Evolutionary conservation across 2,888 invertebrate species (phyloP), one percentile per base, ranked within the genome.

Genomic region (Abrostola tripartita): DNA sequence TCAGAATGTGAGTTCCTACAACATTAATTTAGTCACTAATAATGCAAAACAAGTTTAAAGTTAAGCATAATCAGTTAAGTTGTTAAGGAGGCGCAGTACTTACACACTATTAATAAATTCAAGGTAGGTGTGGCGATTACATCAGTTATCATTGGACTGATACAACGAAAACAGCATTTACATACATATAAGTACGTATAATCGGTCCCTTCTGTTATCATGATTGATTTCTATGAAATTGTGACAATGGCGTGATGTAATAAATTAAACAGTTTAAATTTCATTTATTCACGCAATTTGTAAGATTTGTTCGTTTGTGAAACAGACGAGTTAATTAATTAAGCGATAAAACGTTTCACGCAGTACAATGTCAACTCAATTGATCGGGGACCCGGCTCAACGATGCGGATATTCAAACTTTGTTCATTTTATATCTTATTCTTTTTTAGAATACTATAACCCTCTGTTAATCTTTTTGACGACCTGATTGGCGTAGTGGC

Each of bases 81-180:
- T 57, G 55, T 56, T 61, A 52, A 57, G 40, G 47, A 59, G 56
- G 57, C 51, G 24, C 44, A 49, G 50, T 62, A 63, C 37, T 38
- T 14, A 52, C 42, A 50, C 35, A 47, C 37, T 57, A 67, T 62
- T 65, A 55, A 62, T 58, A 57, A 41, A 52, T 8, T 24, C 53
- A 57, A 61, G 49, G 47, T 63, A 59, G 69, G 71, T 77, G 72
- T 65, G 65, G 72, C 44, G 52, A 68, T 72, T 68, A 78, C 69
- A 72, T 72, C 75, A 75, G 61, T 53, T 56, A 55, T 60, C 60
- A 65, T 55, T 65, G 54, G 51, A 53, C 52, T 37, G 10, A 47
- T 65, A 36, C 36, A n/a, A 53, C 24, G 4, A 36, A n/a, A 40
- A 35, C 38, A 14, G 11, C 6, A 44, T 41, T 52, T 11, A 37